Evolutionary conservation across 2,797 vertebrate genomes (phyloP).

Genomic region (Phrynocephalus vlangalii): DNA sequence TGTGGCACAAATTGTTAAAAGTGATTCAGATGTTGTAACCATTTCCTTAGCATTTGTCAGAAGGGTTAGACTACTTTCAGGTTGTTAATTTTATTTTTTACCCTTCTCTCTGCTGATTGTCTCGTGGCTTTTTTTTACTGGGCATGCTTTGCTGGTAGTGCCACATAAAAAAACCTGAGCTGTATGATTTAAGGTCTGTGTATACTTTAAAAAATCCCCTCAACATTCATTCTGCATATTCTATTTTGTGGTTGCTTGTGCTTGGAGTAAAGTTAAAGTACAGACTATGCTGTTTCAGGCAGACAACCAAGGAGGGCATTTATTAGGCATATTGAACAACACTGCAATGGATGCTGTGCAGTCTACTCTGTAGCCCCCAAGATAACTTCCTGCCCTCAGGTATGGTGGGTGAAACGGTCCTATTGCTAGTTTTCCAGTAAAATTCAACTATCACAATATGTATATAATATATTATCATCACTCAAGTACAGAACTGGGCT

Average conservation of each 20-base stretch:
- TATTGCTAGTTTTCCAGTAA: too few species aligned
- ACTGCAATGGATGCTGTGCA: not conserved
- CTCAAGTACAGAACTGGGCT: not conserved
- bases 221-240: not conserved
- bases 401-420: too few species aligned
- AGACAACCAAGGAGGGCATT: not conserved
- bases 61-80: not conserved
- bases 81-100: not conserved
- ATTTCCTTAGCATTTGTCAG: not conserved
- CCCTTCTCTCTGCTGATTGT: not conserved
- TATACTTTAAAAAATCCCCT: not conserved
- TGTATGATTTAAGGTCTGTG: not conserved
- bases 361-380: too few species aligned
- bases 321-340: not conserved
- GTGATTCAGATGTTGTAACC: constrained; percentile 6
- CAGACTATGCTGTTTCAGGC: not conserved
- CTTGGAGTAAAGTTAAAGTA: not conserved
- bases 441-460: too few species aligned
- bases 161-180: not conserved
- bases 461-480: not conserved
- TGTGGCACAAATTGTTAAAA: constrained; percentile 13
- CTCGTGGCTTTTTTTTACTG: not conserved
- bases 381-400: too few species aligned
- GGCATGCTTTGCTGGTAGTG: not conserved
- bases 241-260: not conserved